Evolutionary conservation across 2,113 vertebrate genomes (phyloP), one percentile per base, ranked within the genome.

Genomic region (Chamaetylas fuelleborni): DNA sequence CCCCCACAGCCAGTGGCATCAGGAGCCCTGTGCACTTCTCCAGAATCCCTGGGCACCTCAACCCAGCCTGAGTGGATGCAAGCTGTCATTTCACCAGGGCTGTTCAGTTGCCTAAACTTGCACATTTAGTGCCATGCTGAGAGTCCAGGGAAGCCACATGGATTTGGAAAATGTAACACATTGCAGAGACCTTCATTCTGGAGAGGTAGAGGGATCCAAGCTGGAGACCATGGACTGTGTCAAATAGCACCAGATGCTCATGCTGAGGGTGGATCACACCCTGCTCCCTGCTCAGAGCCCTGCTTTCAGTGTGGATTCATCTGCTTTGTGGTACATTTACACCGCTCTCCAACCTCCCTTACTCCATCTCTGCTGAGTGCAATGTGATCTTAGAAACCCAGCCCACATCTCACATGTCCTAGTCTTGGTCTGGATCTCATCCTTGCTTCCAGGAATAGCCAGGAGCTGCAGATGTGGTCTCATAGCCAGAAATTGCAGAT

Each of bases 31-130:
- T 43, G 70, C 50, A 14, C 70, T 77, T 22, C 51, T 67, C 25
- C 47, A 31, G 51, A 12, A 25, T 28, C 43, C 16, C 64, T n/a
- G 53, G 42, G 24, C 38, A 60, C 24, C n/a, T 87, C 69, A 65
- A 0, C 12, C 22, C 90, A 60, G 14, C 22, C 36, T 45, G 40
- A 4, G 48, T n/a, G 4, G 1, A 7, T n/a, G 13, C 29, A 48
- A 62, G 25, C 25, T 38, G 48, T n/a, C 36, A 19, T 71, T 81
- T 76, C 81, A 51, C 10, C 3, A 8, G 22, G 8, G 65, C n/a
- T 18, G 0, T 43, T 81, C 70, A 76, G 31, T 25, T 64, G 51
- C 84, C 73, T 84, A 58, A 86, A 81, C 11, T 8, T 67, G 20
- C 0, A 6, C 4, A 3, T 84, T 67, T 71, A 79, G 34, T 60